phyloP scores from a whole-genome alignment of 2,113 vertebrate species.

The Pelvicachromis taeniatus region DNA sequence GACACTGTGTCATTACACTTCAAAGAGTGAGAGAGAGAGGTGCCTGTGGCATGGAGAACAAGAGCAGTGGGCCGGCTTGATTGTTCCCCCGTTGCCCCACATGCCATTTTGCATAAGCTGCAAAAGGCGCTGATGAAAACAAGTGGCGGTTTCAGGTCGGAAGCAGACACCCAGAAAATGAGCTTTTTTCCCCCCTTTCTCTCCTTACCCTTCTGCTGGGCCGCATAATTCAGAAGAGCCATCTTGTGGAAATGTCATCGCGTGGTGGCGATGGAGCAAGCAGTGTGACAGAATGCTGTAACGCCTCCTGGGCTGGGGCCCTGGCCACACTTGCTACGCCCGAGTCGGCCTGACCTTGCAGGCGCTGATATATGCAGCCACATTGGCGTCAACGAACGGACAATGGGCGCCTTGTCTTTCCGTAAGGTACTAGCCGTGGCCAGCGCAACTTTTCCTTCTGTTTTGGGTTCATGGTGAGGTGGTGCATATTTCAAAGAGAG shows the following conservation, averaged over 20 bases:
- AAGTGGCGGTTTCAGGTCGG: conserved; percentile 70
- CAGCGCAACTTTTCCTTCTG: neutral
- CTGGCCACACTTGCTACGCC: conserved; percentile 43
- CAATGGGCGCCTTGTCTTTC: conserved; percentile 39
- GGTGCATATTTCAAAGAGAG: conserved; percentile 40
- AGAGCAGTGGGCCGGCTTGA: conserved; percentile 54
- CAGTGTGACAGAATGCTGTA: conserved; percentile 66
- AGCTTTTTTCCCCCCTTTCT: conserved; percentile 51
- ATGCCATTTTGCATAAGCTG: conserved; percentile 66
- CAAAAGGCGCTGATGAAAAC: conserved; percentile 70
- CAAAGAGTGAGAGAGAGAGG: conserved; percentile 17
- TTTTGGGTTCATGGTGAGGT: conserved; percentile 58
- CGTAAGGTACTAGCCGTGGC: conserved; percentile 1
- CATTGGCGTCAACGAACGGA: conserved; percentile 47
- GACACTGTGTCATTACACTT: conserved; percentile 59
- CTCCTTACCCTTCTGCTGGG: conserved; percentile 62
- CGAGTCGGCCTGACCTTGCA: conserved; percentile 65
- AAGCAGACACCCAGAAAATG: conserved; percentile 73
- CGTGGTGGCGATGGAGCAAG: conserved; percentile 59
- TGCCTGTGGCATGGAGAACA: conserved; percentile 26
- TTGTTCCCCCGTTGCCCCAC: conserved; percentile 56
- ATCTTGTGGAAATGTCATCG: conserved; percentile 73
- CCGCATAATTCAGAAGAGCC: conserved; percentile 67
- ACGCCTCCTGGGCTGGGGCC: conserved; percentile 49
- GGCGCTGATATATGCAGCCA: conserved; percentile 67